Evolutionary conservation across 2,797 vertebrate genomes (phyloP), one percentile per base, ranked within the genome.

Genomic region (Simalia tracyae): DNA sequence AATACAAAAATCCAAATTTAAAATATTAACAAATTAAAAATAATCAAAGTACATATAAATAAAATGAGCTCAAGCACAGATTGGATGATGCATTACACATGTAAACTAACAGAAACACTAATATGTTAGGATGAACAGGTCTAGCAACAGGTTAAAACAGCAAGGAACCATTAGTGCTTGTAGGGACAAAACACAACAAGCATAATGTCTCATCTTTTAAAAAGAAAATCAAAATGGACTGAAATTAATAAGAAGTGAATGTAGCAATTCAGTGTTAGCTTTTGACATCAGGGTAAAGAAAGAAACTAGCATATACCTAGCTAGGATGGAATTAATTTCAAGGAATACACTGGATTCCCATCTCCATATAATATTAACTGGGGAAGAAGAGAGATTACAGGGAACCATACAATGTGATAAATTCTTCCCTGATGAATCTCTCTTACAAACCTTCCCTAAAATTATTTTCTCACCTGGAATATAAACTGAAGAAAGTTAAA

Each of bases 1-100:
- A 97, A 98, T 97, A 97, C 97, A 97, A 97, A 97, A 98, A 9
- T 97, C 42, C 96, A 98, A 97, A 97, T 92, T 97, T 97, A 97
- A 98, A 93, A 96, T 81, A 84, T 92, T 87, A 92, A 92, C 92
- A 89, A 84, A 90, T 92, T 88, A 88, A 87, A 92, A 90, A 89
- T 54, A 81, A 64, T 81, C 3, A 61, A 72, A 97, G 96, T 97
- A 96, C 95, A 97, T 97, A 90, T 61, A 98, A 97, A 97, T 98
- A 97, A 98, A 97, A 98, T 98, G 98, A 98, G 98, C 97, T 98
- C 98, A 98, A 98, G 98, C 98, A 98, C 98, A 98, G 97, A 98
- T 97, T 98, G 97, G 97, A 98, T 98, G 98, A 99, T 98, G 98
- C 98, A 98, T 96, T 97, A 98, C 98, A 97, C 98, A 98, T 98